Conservation (phyloP, 2,888 invertebrate genomes). For the Pseudococcus viburni region DNA sequence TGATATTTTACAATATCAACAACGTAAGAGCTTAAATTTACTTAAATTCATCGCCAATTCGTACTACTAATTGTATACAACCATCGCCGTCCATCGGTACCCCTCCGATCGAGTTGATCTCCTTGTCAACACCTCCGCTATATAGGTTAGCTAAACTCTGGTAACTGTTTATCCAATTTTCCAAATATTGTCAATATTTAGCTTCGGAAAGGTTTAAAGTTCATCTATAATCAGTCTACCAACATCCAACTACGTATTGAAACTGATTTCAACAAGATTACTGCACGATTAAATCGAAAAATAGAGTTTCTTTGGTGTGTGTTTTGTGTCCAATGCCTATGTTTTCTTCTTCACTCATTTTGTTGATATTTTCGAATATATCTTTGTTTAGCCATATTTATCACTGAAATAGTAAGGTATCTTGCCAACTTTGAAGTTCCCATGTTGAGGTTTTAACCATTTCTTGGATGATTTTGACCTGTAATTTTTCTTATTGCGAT, state of each 20-base stretch:
- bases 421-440: not conserved
- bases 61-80: not conserved
- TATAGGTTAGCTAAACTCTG: conserved; percentile 42
- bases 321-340: conserved; percentile 31
- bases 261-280: not conserved
- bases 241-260: not conserved
- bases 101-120: not conserved
- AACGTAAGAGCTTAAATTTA: conserved; percentile 45
- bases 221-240: not conserved
- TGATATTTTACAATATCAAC: conserved; percentile 63
- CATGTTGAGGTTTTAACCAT: not conserved
- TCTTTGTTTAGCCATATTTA: not conserved
- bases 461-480: not conserved
- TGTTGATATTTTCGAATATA: not conserved
- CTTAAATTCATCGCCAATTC: not conserved
- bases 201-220: not conserved
- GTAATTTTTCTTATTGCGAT: not conserved
- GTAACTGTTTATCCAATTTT: conserved; percentile 47
- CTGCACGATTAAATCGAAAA: not conserved
- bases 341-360: not conserved
- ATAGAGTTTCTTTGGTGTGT: not conserved
- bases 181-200: not conserved
- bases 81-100: not conserved
- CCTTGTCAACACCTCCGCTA: conserved; percentile 37
- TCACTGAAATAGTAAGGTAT: not conserved